Evolutionary conservation across 2,113 vertebrate genomes (phyloP).

Genomic region (Cranoglanis bouderius): DNA sequence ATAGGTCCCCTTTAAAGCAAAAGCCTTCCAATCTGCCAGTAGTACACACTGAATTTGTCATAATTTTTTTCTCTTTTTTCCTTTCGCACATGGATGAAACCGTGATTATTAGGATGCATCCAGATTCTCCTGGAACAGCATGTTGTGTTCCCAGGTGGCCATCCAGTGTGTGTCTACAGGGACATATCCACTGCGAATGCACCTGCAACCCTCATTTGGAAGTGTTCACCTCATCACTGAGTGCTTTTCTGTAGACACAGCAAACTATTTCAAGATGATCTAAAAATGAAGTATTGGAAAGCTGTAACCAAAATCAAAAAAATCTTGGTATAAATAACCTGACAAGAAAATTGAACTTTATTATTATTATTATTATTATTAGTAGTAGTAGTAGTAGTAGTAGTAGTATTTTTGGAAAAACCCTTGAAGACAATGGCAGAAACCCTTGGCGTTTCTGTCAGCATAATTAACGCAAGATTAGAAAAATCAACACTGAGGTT

Average conservation of each 20-base stretch:
- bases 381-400: no score
- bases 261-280: background rate
- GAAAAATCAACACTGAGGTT: conserved; percentile 4
- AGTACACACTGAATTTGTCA: background rate
- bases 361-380: background rate
- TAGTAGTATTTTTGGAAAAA: background rate
- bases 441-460: background rate
- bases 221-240: background rate
- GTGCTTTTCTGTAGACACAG: background rate
- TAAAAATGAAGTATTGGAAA: background rate
- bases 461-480: background rate
- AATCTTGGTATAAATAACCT: background rate
- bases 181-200: background rate
- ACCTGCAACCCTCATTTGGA: background rate
- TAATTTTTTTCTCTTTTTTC: background rate
- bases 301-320: background rate
- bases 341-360: background rate
- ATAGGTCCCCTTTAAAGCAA: background rate
- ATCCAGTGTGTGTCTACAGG: background rate
- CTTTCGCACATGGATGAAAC: background rate
- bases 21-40: no score
- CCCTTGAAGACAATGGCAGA: background rate
- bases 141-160: background rate
- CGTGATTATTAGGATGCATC: background rate
- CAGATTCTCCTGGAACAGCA: background rate